phyloP scores from a whole-genome alignment of 2,113 vertebrate genomes.

The Malurus elegans region DNA sequence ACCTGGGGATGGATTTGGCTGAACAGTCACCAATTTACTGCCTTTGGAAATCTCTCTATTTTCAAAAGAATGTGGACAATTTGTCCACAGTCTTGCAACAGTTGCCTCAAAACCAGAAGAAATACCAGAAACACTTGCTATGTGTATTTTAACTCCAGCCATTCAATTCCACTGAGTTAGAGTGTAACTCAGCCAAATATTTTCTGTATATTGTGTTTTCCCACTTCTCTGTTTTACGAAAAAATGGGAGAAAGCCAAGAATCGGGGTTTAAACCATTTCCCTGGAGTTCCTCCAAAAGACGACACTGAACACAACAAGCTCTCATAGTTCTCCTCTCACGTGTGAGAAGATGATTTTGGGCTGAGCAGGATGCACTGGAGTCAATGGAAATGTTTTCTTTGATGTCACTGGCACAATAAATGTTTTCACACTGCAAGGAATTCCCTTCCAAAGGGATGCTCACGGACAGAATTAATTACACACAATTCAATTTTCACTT shows the following conservation, averaged over 20 bases:
- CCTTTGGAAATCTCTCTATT: neutral
- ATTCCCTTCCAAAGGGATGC: neutral
- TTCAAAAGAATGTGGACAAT: neutral
- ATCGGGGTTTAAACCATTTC: neutral
- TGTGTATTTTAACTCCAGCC: neutral
- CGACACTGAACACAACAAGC: accelerated
- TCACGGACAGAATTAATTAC: neutral
- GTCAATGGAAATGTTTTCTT: neutral
- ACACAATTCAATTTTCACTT: accelerated
- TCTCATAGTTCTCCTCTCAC: neutral
- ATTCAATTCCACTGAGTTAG: neutral
- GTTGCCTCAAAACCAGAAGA: neutral
- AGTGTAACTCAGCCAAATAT: neutral
- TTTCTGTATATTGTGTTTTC: neutral
- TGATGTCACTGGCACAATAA: too few species aligned
- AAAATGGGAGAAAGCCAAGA: neutral
- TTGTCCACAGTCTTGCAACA: neutral
- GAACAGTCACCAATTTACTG: neutral
- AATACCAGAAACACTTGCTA: neutral
- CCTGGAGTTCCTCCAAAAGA: neutral
- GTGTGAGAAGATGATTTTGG: neutral
- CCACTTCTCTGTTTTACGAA: neutral
- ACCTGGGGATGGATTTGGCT: neutral
- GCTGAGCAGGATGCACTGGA: neutral
- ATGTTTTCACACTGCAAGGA: neutral